Base-by-base conservation (phyloP, 2,888 invertebrate species). In the Perithous albicinctus region DNA sequence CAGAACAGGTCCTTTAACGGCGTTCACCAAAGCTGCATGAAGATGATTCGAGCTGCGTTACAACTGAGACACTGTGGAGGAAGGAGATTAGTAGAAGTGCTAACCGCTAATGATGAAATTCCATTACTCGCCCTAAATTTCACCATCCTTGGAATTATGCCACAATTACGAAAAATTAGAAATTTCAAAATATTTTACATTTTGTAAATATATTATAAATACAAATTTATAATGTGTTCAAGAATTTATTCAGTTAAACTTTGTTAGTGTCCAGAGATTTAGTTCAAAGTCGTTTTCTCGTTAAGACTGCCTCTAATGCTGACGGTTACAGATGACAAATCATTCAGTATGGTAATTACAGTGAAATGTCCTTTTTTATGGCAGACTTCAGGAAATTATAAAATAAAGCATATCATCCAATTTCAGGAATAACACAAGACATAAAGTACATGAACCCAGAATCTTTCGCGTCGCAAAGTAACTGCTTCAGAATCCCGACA, bases 41-140 rank as follows among this genome's bases (percentile, higher is more conserved):
- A 54, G 59, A 78, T 61, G 18, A 64, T 73, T 66, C 12, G 20
- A 41, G 10, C 66, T 43, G 61, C 32, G 41, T 63, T 5, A 15
- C 18, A 32, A 23, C 43, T 12, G 67, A 32, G 54, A 69, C 15
- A 48, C 67, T 51, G 67, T n/a, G 48, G 20, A 66, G 20, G 23
- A 18, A 48, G 51, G n/a, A 35, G 67, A 51, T 67, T 51, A 51
- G 51, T 48, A 8, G 35, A 67, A 32, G 32, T 32, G 51, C 20
- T 32, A 23, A 51, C 23, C 43, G 20, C 51, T 41, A 23, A 51
- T 51, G 10, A 51, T 51, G 20, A 23, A 8, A 51, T 51, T 51
- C 10, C 20, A 12, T n/a, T 10, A 23, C 51, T 12, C 10, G 23
- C 10, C 51, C 2, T 12, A 23, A 23, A 48, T 20, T n/a, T n/a